phyloP scores from a whole-genome alignment of 2,888 invertebrate genomes.

The Salticus scenicus region DNA sequence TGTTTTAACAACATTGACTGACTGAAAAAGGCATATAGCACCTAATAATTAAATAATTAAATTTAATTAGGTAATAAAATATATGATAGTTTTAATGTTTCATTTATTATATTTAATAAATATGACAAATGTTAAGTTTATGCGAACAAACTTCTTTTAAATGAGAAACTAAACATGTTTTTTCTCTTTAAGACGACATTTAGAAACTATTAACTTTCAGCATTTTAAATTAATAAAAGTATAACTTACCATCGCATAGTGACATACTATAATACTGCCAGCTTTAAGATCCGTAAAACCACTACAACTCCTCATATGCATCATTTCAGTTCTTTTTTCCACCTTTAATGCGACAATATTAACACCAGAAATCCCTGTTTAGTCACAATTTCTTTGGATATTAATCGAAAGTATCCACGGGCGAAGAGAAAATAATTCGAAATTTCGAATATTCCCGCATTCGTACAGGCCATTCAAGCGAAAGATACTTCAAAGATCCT shows the following conservation, averaged over 20 bases:
- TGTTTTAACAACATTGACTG: too few species aligned
- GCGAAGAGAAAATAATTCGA: constrained; percentile 31
- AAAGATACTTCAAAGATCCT: not conserved
- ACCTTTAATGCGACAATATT: not conserved
- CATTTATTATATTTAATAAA: too few species aligned
- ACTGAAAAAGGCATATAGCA: too few species aligned
- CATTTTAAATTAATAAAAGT: too few species aligned
- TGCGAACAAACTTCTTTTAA: too few species aligned
- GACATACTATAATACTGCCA: constrained; percentile 69
- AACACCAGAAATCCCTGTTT: not conserved
- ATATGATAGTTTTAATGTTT: too few species aligned
- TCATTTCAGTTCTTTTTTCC: constrained; percentile 39
- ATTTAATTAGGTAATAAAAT: too few species aligned
- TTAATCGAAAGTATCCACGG: constrained; percentile 33
- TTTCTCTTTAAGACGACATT: too few species aligned
- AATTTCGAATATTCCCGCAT: constrained; percentile 33
- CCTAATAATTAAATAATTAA: too few species aligned
- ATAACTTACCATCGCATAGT: constrained; percentile 70
- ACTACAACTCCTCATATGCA: constrained; percentile 69
- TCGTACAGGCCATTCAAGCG: constrained; percentile 40
- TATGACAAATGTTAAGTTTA: too few species aligned
- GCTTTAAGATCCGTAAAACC: constrained; percentile 70
- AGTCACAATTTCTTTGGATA: not conserved
- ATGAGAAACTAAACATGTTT: too few species aligned
- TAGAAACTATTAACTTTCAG: too few species aligned